A percentile compares a stretch with the other conserved stretches of the same genome.
These are phyloP conservation scores for Zaprionus lachaisei DNA, from an alignment of 1,140 invertebrate species.

Conservation along the genomic window DNA sequence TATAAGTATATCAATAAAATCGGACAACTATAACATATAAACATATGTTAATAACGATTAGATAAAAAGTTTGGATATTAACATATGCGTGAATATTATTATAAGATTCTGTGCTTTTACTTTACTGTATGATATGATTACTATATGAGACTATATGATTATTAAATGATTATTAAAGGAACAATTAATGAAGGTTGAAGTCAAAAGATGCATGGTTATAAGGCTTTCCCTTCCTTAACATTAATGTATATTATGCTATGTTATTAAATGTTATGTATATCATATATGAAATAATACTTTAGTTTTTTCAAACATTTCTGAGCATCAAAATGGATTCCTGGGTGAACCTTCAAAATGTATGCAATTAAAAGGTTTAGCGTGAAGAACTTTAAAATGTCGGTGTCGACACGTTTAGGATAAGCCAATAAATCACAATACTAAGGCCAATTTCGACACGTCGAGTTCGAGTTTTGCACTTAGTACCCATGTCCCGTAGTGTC, in stretches of 20 bases:
- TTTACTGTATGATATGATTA: background rate
- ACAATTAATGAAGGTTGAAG: too few relatives aligned
- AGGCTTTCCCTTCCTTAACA: too few relatives aligned
- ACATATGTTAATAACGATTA: too few relatives aligned
- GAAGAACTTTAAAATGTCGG: background rate
- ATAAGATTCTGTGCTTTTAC: too few relatives aligned
- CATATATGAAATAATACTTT: background rate
- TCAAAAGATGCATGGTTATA: too few relatives aligned
- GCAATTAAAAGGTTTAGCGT: conserved; percentile 17
- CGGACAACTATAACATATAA: too few relatives aligned
- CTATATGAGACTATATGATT: background rate
- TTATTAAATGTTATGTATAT: too few relatives aligned
- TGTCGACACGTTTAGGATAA: background rate
- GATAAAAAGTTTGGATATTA: too few relatives aligned
- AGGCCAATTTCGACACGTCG: conserved; percentile 37
- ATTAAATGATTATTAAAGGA: background rate
- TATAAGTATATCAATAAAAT: too few relatives aligned
- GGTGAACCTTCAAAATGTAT: background rate
- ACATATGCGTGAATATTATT: too few relatives aligned
- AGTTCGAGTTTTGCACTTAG: conserved; percentile 35
- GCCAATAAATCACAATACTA: conserved; percentile 37
- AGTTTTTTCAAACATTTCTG: background rate
- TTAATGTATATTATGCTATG: too few relatives aligned
- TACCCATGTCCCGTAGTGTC: conserved; percentile 63
- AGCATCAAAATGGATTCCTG: background rate